Evolutionary conservation across 2,888 invertebrate species (phyloP).

Genomic region (Cremastinae sp.): DNA sequence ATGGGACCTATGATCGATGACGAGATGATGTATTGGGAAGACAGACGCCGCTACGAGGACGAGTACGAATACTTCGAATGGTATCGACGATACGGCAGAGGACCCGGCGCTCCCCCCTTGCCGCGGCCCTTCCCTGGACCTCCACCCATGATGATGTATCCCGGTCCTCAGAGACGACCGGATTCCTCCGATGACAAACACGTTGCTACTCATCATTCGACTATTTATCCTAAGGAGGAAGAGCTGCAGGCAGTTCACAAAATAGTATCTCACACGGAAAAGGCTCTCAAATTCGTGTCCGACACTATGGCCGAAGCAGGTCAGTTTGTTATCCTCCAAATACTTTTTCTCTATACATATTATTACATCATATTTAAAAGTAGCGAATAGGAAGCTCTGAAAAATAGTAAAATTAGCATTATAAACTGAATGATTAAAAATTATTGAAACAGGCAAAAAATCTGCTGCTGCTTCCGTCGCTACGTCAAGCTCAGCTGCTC

Average conservation of each 20-base stretch:
- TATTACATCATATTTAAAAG: too few relatives aligned
- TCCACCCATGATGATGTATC: conserved; percentile 81
- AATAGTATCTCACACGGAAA: conserved; percentile 95
- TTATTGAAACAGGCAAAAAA: conserved; percentile 68
- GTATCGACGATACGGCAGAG: conserved; percentile 86
- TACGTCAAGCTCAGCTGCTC: conserved; percentile 23
- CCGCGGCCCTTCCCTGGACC: conserved; percentile 81
- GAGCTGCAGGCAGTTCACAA: conserved; percentile 95
- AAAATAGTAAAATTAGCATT: too few relatives aligned
- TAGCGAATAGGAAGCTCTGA: too few relatives aligned
- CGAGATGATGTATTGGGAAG: conserved; percentile 94
- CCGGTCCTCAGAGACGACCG: conserved; percentile 87
- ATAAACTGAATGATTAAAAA: background rate
- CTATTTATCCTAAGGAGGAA: conserved; percentile 95
- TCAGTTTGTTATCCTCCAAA: conserved; percentile 63
- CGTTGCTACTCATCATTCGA: conserved; percentile 95
- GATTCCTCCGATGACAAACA: conserved; percentile 98
- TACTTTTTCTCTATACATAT: background rate
- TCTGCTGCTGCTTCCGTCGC: conserved; percentile 21
- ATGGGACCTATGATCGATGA: conserved; percentile 86
- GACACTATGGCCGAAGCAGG: conserved; percentile 88
- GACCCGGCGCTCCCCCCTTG: conserved; percentile 80
- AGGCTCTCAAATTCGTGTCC: conserved; percentile 95
- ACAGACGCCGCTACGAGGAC: conserved; percentile 88
- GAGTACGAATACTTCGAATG: conserved; percentile 88